Conservation (phyloP, 2,113 vertebrate species). For the Probosciger aterrimus region DNA sequence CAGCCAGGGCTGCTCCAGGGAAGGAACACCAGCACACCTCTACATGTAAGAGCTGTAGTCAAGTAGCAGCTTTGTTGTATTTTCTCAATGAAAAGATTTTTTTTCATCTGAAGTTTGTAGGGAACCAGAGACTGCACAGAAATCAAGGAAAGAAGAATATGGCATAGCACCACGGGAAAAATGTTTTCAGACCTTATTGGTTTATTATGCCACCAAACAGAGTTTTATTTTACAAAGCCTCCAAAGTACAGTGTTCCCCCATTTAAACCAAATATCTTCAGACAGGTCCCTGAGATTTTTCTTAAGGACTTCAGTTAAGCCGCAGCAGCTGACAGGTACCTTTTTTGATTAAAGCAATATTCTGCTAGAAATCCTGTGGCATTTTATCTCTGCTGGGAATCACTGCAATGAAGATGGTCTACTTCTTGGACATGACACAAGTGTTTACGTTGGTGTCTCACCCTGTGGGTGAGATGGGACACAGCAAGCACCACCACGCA, state of each 20-base stretch:
- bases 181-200: not conserved
- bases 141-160: not conserved
- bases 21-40: not conserved
- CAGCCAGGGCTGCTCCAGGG: not conserved
- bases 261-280: not conserved
- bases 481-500: rapidly evolving
- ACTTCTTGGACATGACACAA: not conserved
- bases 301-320: not conserved
- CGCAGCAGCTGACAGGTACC: not conserved
- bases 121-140: not conserved
- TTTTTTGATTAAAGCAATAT: not conserved
- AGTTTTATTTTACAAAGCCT: not conserved
- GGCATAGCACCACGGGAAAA: not conserved
- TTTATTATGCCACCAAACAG: not conserved
- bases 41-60: not conserved
- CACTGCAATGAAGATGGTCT: not conserved
- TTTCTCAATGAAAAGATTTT: not conserved
- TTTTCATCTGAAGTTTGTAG: not conserved
- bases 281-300: not conserved
- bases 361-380: not conserved
- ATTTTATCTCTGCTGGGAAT: not conserved
- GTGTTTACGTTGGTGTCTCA: not conserved
- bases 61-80: not conserved
- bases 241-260: not conserved
- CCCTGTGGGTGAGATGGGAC: not conserved